Percentiles rank a stretch among this genome's conserved stretches.
Evolutionary conservation across 2,113 vertebrate species (phyloP).

Genomic region (Ceyx cyanopectus): DNA sequence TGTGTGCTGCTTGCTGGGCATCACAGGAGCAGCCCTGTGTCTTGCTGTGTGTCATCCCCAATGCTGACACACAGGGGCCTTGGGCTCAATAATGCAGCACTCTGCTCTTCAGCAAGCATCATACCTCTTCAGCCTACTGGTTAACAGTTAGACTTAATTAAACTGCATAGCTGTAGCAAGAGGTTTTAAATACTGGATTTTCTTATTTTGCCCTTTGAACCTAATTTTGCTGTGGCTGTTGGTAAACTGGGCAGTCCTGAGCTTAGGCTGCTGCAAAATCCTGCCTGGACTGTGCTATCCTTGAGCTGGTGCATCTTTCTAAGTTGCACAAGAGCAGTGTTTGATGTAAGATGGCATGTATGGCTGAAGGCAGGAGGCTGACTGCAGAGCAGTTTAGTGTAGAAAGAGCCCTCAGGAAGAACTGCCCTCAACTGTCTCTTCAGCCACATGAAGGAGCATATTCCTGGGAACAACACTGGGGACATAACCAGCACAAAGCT

Average conservation of each 20-base stretch:
- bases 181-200: background rate
- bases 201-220: background rate
- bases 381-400: background rate
- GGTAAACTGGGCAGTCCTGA: background rate
- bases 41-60: rapidly evolving
- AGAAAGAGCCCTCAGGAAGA: background rate
- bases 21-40: no score
- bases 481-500: background rate
- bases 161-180: background rate
- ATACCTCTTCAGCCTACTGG: background rate
- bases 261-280: background rate
- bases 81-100: background rate
- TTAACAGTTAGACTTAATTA: background rate
- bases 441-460: background rate
- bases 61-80: background rate
- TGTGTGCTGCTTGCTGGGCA: rapidly evolving
- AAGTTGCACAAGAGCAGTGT: background rate
- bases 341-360: background rate
- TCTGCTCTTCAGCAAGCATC: background rate
- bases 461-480: background rate
- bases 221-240: background rate
- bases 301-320: background rate
- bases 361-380: background rate
- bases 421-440: background rate
- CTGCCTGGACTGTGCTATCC: background rate